Conservation (phyloP, 2,888 invertebrate genomes). For the Melikaiella ostensackeni region DNA sequence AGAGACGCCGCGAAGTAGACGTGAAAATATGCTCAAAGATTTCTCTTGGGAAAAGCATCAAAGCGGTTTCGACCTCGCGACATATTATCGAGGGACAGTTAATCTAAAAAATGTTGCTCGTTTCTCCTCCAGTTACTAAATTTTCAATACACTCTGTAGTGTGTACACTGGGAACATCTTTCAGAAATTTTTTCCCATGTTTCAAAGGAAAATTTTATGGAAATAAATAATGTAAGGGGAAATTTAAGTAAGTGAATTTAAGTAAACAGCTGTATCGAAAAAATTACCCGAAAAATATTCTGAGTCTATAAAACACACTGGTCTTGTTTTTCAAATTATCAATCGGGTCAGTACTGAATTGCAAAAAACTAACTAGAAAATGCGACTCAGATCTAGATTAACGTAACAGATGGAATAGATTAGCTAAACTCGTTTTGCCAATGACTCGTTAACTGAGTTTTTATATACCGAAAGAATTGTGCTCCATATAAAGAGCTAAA, state of each 20-base stretch:
- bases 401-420: conserved; percentile 33
- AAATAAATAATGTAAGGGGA: not conserved
- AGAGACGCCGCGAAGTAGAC: conserved; percentile 72
- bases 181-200: not conserved
- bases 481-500: not conserved
- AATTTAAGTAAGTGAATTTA: too few species aligned
- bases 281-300: not conserved
- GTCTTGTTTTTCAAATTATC: not conserved
- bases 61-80: conserved; percentile 36
- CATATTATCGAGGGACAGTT: conserved; percentile 59
- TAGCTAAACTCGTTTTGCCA: conserved; percentile 36
- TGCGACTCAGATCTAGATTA: conserved; percentile 21
- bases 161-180: not conserved
- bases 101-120: conserved; percentile 49
- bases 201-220: not conserved
- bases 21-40: conserved; percentile 75
- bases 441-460: conserved; percentile 5
- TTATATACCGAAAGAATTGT: conserved; percentile 5
- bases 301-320: not conserved
- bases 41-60: conserved; percentile 69
- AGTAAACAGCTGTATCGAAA: too few species aligned
- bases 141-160: not conserved
- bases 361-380: conserved; percentile 13
- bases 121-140: not conserved
- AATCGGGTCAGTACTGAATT: conserved; percentile 12